These are phyloP conservation scores for Sander lucioperca DNA, from an alignment of 2,113 vertebrate genomes.

Conservation along the genomic window DNA sequence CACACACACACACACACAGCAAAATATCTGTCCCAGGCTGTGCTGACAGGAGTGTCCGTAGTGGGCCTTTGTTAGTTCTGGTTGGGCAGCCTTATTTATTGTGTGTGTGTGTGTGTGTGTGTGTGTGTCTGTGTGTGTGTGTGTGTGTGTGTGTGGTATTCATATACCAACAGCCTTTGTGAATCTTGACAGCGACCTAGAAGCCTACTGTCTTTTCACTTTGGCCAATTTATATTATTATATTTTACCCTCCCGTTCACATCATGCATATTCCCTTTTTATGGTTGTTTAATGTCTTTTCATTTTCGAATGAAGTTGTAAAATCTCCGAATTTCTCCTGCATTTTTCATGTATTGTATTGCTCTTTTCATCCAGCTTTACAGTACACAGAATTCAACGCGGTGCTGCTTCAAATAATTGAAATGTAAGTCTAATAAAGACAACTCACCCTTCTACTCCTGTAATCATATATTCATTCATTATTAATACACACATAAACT, in stretches of 20 bases:
- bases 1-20: slow-evolving; percentile 17
- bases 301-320: background rate
- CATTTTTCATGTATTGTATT: background rate
- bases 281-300: background rate
- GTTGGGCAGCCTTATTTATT: slow-evolving; percentile 67
- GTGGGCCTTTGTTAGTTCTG: slow-evolving; percentile 76
- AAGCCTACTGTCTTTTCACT: slow-evolving; percentile 16
- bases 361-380: background rate
- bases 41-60: slow-evolving; percentile 70
- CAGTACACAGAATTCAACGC: background rate
- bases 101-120: slow-evolving; percentile 15
- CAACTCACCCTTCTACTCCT: background rate
- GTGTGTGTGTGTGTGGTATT: slow-evolving; percentile 38
- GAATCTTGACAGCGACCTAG: slow-evolving; percentile 3
- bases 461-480: background rate
- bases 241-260: background rate
- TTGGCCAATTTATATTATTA: background rate
- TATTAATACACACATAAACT: background rate
- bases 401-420: background rate
- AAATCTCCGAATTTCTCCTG: background rate
- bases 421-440: slow-evolving; percentile 12
- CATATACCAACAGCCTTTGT: slow-evolving; percentile 43
- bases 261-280: background rate
- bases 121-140: slow-evolving; percentile 29
- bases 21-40: slow-evolving; percentile 36